A percentile compares a stretch with the other conserved stretches of the same genome.
Evolutionary conservation across 2,888 invertebrate species (phyloP).

Genomic region (Thymelicus acteon): DNA sequence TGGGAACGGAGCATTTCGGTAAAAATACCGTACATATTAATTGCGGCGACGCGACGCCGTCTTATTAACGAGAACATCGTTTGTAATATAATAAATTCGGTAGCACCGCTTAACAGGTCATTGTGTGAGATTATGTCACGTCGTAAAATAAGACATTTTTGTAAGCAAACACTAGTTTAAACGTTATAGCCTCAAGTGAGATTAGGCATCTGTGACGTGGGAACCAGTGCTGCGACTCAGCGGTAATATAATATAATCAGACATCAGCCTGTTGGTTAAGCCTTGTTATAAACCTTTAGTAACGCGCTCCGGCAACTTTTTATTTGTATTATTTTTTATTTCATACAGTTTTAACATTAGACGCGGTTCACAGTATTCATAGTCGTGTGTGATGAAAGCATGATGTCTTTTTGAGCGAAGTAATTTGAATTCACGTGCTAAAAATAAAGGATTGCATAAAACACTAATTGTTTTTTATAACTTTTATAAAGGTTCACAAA

Average conservation of each 20-base stretch:
- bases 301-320: neutral
- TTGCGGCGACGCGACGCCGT: constrained; percentile 8
- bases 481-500: too few relatives aligned
- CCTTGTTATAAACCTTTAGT: constrained; percentile 16
- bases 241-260: neutral
- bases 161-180: constrained; percentile 17
- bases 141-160: constrained; percentile 16
- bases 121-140: constrained; percentile 23
- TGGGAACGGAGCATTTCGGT: constrained; percentile 19
- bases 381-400: neutral
- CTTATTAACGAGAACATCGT: constrained; percentile 6
- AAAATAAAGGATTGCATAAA: too few relatives aligned
- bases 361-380: neutral
- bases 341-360: neutral
- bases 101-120: constrained; percentile 17
- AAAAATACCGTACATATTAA: constrained; percentile 18
- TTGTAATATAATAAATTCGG: constrained; percentile 24
- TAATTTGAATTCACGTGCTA: too few relatives aligned
- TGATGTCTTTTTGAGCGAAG: too few relatives aligned
- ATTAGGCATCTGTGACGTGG: constrained; percentile 25
- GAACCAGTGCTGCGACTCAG: constrained; percentile 14
- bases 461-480: too few relatives aligned
- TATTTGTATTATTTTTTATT: neutral
- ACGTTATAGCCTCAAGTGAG: constrained; percentile 1
- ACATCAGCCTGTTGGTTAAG: constrained; percentile 9